Evolutionary conservation across 1,140 invertebrate species (phyloP).

Genomic region (Reticulitermes speratus): DNA sequence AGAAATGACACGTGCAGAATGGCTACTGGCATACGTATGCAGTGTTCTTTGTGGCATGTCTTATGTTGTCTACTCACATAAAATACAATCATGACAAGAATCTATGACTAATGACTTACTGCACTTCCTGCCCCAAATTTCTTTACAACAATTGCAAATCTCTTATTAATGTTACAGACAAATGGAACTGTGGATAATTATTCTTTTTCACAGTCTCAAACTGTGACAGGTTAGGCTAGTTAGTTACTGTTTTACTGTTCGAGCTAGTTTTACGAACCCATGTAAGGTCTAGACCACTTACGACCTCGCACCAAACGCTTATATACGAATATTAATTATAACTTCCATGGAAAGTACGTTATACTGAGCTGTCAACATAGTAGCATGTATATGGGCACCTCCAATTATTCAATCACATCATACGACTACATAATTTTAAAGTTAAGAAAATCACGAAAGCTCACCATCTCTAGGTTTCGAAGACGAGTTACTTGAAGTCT

Average conservation of each 20-base stretch:
- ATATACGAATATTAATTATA: neutral
- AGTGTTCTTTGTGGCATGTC: too few relatives aligned
- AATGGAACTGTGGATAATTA: neutral
- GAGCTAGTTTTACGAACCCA: neutral
- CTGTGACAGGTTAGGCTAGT: neutral
- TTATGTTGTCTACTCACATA: too few relatives aligned
- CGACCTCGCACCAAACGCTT: neutral
- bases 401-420: neutral
- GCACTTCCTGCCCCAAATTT: too few relatives aligned
- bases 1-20: too few relatives aligned
- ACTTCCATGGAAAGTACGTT: neutral
- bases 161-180: too few relatives aligned
- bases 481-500: constrained; percentile 36
- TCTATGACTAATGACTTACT: too few relatives aligned
- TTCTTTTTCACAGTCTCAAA: neutral
- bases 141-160: too few relatives aligned
- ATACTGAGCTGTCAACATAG: neutral
- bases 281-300: neutral
- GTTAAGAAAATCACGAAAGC: constrained; percentile 20
- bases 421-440: neutral
- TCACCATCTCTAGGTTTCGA: constrained; percentile 39
- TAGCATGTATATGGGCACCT: neutral
- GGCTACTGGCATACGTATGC: too few relatives aligned
- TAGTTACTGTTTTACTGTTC: neutral
- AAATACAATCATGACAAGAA: too few relatives aligned